These are phyloP conservation scores for Siniperca undulata DNA, from an alignment of 2,797 vertebrate species.

Conservation along the genomic window DNA sequence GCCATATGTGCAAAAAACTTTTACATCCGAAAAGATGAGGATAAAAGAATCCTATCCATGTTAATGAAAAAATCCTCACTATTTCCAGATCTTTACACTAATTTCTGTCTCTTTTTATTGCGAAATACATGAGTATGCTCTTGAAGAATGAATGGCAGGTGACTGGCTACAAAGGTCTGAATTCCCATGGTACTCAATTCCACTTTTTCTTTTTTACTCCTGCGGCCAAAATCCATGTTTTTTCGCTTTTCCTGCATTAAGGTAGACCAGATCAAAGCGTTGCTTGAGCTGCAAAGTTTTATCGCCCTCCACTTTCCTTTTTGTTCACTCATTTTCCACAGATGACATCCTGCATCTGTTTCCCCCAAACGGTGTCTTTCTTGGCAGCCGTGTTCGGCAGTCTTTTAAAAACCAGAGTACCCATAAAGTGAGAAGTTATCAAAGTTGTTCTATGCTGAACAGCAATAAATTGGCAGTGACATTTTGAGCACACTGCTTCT, in stretches of 20 bases:
- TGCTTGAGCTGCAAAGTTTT: constrained; percentile 74
- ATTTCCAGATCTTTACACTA: constrained; percentile 24
- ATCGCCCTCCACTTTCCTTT: constrained; percentile 71
- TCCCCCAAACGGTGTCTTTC: constrained; percentile 70
- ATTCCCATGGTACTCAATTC: constrained; percentile 66
- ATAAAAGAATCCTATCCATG: constrained; percentile 39
- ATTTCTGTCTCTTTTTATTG: constrained; percentile 44
- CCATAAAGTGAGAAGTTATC: constrained; percentile 82
- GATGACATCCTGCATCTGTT: constrained; percentile 81
- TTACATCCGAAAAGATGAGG: constrained; percentile 53
- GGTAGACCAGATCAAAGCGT: constrained; percentile 79
- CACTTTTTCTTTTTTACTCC: constrained; percentile 46
- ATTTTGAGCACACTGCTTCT: constrained; percentile 72
- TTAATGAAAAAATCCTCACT: constrained; percentile 27
- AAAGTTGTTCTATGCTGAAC: constrained; percentile 73
- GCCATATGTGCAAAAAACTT: constrained; percentile 54
- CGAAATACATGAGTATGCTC: constrained; percentile 17
- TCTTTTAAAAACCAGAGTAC: constrained; percentile 73
- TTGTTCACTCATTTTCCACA: constrained; percentile 76
- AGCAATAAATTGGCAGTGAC: constrained; percentile 81
- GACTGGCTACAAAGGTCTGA: constrained; percentile 64
- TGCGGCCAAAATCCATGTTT: constrained; percentile 51
- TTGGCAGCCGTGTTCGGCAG: constrained; percentile 64
- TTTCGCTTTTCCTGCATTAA: constrained; percentile 64
- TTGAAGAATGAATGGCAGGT: constrained; percentile 60